Evolutionary conservation across 2,797 vertebrate genomes (phyloP).

Genomic region (Cyclura pinguis): DNA sequence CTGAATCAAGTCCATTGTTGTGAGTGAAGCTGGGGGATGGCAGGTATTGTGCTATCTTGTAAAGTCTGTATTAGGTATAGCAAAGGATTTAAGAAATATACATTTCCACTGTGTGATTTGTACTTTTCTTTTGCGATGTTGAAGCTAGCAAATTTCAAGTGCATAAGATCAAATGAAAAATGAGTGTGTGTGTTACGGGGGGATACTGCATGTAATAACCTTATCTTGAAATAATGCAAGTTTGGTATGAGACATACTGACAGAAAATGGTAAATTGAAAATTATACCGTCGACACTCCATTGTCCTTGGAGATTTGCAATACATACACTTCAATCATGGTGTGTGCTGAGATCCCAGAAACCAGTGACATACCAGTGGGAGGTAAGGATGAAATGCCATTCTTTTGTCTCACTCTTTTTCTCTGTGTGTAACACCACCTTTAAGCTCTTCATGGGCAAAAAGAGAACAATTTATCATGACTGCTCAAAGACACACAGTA

Average conservation of each 20-base stretch:
- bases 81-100: slow-evolving; percentile 31
- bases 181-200: slow-evolving; percentile 8
- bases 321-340: slow-evolving; percentile 26
- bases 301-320: slow-evolving; percentile 61
- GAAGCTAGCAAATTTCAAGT: slow-evolving; percentile 48
- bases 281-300: not conserved
- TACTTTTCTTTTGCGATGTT: slow-evolving; percentile 44
- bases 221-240: slow-evolving; percentile 44
- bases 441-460: not conserved
- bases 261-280: slow-evolving; percentile 60
- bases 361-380: not conserved
- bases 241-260: slow-evolving; percentile 55
- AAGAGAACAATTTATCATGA: slow-evolving; percentile 7
- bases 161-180: slow-evolving; percentile 39
- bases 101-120: slow-evolving; percentile 27
- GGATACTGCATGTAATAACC: slow-evolving; percentile 27
- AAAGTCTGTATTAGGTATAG: not conserved
- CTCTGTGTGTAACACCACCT: not conserved
- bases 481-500: slow-evolving; percentile 5
- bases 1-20: not conserved
- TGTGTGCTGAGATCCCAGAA: slow-evolving; percentile 36
- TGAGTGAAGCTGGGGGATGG: not conserved
- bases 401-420: slow-evolving; percentile 47
- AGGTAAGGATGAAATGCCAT: slow-evolving; percentile 26
- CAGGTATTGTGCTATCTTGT: not conserved